These are phyloP conservation scores for Carassius carassius DNA, from an alignment of 2,113 vertebrate species.

Conservation along the genomic window DNA sequence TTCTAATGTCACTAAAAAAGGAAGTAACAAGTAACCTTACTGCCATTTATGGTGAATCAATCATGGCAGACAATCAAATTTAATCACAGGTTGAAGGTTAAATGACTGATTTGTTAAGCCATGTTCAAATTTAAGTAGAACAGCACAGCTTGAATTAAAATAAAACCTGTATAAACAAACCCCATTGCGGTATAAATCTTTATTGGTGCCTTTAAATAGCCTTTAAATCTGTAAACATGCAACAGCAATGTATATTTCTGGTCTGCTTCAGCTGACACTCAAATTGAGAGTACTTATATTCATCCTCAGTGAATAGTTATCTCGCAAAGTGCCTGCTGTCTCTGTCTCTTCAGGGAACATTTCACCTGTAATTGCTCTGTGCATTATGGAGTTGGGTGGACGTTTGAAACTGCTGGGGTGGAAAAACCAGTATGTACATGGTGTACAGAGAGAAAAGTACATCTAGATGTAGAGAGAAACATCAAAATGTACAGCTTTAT, in stretches of 20 bases:
- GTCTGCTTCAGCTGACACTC: slow-evolving; percentile 28
- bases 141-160: neutral
- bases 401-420: slow-evolving; percentile 9
- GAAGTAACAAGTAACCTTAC: no score
- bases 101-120: no score
- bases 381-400: neutral
- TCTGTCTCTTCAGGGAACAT: slow-evolving; percentile 37
- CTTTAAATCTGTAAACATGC: neutral
- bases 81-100: no score
- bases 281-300: slow-evolving; percentile 1
- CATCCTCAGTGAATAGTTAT: slow-evolving; percentile 3
- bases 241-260: neutral
- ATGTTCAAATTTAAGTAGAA: no score
- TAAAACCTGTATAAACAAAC: neutral
- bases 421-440: neutral
- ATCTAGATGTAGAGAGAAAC: neutral
- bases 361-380: slow-evolving; percentile 38
- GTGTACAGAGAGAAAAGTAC: neutral
- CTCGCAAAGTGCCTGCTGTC: neutral
- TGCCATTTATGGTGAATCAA: no score
- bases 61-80: no score
- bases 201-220: no score
- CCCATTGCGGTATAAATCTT: neutral
- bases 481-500: neutral
- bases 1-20: no score